Conservation (phyloP, 2,888 invertebrate genomes). For the Prosapia bicincta region DNA sequence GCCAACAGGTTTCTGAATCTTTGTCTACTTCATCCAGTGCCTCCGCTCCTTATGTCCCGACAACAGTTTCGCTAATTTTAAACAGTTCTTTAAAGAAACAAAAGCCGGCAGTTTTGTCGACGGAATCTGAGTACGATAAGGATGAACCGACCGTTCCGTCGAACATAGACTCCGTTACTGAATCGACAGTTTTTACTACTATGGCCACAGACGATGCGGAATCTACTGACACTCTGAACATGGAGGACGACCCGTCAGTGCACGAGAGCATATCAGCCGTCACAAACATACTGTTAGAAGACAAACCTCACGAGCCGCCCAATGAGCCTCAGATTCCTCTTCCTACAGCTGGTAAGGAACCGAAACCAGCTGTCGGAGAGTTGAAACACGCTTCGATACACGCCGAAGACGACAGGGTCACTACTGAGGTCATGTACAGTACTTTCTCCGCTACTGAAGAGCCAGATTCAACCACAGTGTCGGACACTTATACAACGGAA, state of each 20-base stretch:
- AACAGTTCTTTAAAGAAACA: background rate
- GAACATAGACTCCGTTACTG: slow-evolving; percentile 17
- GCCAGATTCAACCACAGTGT: background rate
- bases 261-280: slow-evolving; percentile 40
- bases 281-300: slow-evolving; percentile 37
- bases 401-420: background rate
- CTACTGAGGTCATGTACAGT: background rate
- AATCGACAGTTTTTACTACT: slow-evolving; percentile 6
- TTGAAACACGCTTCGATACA: slow-evolving; percentile 28
- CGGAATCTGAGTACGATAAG: background rate
- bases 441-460: background rate
- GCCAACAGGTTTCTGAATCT: background rate
- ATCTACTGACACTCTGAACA: slow-evolving; percentile 9
- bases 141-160: background rate
- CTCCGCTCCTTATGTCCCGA: background rate
- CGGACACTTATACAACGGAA: background rate
- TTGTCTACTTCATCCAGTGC: background rate
- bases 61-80: background rate
- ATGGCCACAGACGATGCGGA: background rate
- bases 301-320: slow-evolving; percentile 20
- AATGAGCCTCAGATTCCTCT: slow-evolving; percentile 18
- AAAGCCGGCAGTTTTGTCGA: background rate
- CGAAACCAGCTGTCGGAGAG: slow-evolving; percentile 28
- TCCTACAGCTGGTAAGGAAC: slow-evolving; percentile 11
- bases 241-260: slow-evolving; percentile 16